Conservation (phyloP, 2,888 invertebrate genomes). For the Limnephilus lunatus region DNA sequence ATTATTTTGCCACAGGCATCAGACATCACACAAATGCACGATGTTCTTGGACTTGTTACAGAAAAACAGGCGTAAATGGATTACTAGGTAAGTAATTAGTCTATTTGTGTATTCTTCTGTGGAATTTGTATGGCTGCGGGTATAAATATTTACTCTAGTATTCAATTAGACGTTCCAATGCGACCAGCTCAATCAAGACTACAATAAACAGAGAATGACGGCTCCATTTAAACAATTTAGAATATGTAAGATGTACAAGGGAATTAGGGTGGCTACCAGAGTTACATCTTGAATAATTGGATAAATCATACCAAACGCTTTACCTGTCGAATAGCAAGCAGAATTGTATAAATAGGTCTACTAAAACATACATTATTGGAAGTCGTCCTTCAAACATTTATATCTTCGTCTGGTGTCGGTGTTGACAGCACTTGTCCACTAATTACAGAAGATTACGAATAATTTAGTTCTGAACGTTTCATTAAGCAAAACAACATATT, state of each 20-base stretch:
- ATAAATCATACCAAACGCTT: not conserved
- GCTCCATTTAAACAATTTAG: not conserved
- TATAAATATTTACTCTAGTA: conserved; percentile 4
- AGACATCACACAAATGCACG: not conserved
- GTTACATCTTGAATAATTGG: not conserved
- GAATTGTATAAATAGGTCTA: not conserved
- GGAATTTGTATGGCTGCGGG: not conserved
- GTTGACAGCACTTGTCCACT: too few species aligned
- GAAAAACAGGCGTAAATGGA: conserved; percentile 17
- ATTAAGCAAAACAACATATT: too few species aligned
- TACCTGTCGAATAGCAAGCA: not conserved
- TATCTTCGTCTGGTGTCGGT: too few species aligned
- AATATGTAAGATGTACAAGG: not conserved
- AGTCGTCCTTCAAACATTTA: too few species aligned
- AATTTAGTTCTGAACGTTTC: too few species aligned
- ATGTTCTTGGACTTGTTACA: not conserved
- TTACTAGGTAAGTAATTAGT: not conserved
- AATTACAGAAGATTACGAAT: too few species aligned
- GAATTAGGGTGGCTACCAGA: not conserved
- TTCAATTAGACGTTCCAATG: not conserved
- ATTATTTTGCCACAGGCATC: not conserved
- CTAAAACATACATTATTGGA: not conserved
- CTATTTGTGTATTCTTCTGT: not conserved
- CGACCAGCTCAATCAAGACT: not conserved
- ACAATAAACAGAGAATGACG: conserved; percentile 20